Percentiles rank a stretch among this genome's conserved stretches.
Evolutionary conservation across 2,888 invertebrate genomes (phyloP).

Genomic region (Maniola hyperantus): DNA sequence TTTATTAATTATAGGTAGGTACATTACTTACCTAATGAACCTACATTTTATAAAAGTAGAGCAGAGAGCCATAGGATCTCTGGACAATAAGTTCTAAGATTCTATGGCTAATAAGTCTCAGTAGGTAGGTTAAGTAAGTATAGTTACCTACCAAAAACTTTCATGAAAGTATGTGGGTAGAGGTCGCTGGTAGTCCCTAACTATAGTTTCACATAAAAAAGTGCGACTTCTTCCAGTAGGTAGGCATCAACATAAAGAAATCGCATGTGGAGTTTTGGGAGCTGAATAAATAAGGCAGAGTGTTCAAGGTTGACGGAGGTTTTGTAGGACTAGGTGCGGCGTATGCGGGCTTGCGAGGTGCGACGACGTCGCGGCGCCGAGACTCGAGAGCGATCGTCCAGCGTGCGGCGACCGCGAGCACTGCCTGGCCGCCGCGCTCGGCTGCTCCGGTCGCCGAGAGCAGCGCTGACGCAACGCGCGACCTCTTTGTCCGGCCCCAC

Average conservation of each 20-base stretch:
- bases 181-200: background rate
- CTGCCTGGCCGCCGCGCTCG: constrained; percentile 15
- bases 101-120: no score
- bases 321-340: constrained; percentile 63
- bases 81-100: no score
- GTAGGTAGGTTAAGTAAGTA: no score
- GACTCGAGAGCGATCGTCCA: constrained; percentile 42
- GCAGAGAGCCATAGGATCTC: no score
- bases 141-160: no score
- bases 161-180: background rate
- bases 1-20: no score
- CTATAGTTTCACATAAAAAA: background rate
- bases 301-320: constrained; percentile 67
- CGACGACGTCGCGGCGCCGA: constrained; percentile 35
- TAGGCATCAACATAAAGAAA: background rate
- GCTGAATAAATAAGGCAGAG: constrained; percentile 47
- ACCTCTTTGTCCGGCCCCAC: constrained; percentile 77
- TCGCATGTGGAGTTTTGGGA: background rate
- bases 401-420: constrained; percentile 28
- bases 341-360: constrained; percentile 54
- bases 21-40: no score
- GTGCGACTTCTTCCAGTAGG: background rate
- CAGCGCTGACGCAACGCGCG: constrained; percentile 76
- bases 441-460: constrained; percentile 31
- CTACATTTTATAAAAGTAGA: no score